Conservation (phyloP, 1,140 invertebrate genomes). For the Trinorchestia longiramus region DNA sequence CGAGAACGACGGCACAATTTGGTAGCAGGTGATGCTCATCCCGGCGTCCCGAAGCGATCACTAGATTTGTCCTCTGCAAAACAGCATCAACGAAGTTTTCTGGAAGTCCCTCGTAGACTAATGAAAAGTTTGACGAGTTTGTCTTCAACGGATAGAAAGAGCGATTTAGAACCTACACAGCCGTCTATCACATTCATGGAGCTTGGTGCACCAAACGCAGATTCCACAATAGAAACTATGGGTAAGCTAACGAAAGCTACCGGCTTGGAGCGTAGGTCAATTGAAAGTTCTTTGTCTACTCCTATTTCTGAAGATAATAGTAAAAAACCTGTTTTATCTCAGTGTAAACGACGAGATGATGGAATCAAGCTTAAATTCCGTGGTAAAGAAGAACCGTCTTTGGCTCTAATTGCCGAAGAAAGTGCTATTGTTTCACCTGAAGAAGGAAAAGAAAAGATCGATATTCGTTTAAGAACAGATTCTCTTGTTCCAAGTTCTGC, state of each 20-base stretch:
- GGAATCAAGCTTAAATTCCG: background rate
- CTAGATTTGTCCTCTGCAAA: background rate
- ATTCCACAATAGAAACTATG: background rate
- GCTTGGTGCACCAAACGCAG: background rate
- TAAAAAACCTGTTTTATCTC: background rate
- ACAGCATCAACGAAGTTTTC: background rate
- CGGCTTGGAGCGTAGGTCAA: background rate
- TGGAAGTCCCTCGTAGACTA: background rate
- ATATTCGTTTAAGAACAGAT: background rate
- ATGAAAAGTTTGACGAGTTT: conserved; percentile 10
- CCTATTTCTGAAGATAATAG: background rate
- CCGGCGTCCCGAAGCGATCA: background rate
- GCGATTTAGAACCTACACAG: background rate
- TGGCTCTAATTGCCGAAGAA: conserved; percentile 14
- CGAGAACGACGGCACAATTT: background rate
- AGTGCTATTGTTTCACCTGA: background rate
- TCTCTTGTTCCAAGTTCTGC: background rate
- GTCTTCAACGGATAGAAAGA: background rate
- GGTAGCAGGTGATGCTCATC: background rate
- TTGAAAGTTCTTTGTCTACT: background rate
- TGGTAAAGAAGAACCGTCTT: background rate
- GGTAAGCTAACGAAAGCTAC: background rate
- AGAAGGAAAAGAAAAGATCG: background rate
- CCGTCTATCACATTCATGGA: background rate
- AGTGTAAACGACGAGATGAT: background rate